Percentiles rank a stretch among this genome's conserved stretches.
Evolutionary conservation across 2,888 invertebrate species (phyloP).

Genomic region (Copidosoma aretas): DNA sequence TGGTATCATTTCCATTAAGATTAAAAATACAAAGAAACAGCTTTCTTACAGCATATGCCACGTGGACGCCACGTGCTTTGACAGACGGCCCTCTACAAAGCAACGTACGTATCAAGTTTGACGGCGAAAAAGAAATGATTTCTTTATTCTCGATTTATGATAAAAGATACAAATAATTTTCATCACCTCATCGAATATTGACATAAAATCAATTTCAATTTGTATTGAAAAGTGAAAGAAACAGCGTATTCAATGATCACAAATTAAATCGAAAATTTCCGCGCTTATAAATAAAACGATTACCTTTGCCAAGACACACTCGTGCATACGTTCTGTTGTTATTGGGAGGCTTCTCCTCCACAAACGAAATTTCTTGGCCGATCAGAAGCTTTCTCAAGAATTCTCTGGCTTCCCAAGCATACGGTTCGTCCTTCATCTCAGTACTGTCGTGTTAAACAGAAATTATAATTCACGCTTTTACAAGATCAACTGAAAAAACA

Average conservation of each 20-base stretch:
- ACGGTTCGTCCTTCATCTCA: slow-evolving; percentile 88
- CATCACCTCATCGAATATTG: no score
- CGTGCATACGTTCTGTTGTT: slow-evolving; percentile 87
- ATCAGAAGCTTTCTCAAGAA: slow-evolving; percentile 90
- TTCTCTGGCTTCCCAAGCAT: slow-evolving; percentile 97
- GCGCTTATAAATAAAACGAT: slow-evolving; percentile 9
- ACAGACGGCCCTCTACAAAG: background rate
- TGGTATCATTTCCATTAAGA: background rate
- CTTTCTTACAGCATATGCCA: slow-evolving; percentile 15
- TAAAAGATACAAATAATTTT: no score
- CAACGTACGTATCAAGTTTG: no score
- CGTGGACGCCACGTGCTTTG: slow-evolving; percentile 30
- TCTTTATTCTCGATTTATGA: no score
- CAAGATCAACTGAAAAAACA: background rate
- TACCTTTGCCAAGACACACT: slow-evolving; percentile 85
- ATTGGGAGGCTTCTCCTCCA: slow-evolving; percentile 82
- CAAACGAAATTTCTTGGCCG: slow-evolving; percentile 88
- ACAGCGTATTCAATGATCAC: slow-evolving; percentile 3
- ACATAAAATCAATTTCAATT: no score
- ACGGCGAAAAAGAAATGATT: no score
- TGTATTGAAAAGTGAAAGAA: no score
- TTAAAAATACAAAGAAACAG: background rate
- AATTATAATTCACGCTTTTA: background rate
- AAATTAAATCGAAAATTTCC: slow-evolving; percentile 3
- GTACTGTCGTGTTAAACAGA: slow-evolving; percentile 53